These are phyloP conservation scores for Xiphias gladius DNA, from an alignment of 2,113 vertebrate species.

Conservation along the genomic window DNA sequence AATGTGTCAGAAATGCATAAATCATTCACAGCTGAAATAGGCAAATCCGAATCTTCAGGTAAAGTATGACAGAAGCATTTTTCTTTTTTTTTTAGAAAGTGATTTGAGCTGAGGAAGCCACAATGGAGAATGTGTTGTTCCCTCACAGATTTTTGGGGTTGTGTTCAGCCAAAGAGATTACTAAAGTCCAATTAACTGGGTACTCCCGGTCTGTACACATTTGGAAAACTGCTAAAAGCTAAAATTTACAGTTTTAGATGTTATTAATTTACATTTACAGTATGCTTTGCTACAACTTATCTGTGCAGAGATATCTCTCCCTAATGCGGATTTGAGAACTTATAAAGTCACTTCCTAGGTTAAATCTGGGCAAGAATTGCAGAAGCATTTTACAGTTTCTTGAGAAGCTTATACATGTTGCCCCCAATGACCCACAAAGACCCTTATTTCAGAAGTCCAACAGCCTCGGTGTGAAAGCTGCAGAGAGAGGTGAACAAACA, in stretches of 20 bases:
- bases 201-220: too few species aligned
- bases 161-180: not conserved
- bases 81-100: not conserved
- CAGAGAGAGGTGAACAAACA: not conserved
- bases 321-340: not conserved
- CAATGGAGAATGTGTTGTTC: not conserved
- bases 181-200: not conserved
- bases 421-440: not conserved
- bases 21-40: conserved; percentile 17
- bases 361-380: not conserved
- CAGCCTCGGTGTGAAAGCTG: not conserved
- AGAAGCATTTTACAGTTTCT: too few species aligned
- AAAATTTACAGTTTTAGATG: too few species aligned
- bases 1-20: conserved; percentile 25
- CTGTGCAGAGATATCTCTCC: too few species aligned
- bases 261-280: not conserved
- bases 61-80: not conserved
- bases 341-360: not conserved
- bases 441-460: not conserved
- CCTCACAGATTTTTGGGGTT: not conserved
- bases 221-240: not conserved
- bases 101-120: not conserved
- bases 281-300: too few species aligned
- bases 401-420: not conserved
- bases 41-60: not conserved